Base-by-base conservation (phyloP, 2,797 vertebrate genomes). In the Lagorchestes hirsutus region DNA sequence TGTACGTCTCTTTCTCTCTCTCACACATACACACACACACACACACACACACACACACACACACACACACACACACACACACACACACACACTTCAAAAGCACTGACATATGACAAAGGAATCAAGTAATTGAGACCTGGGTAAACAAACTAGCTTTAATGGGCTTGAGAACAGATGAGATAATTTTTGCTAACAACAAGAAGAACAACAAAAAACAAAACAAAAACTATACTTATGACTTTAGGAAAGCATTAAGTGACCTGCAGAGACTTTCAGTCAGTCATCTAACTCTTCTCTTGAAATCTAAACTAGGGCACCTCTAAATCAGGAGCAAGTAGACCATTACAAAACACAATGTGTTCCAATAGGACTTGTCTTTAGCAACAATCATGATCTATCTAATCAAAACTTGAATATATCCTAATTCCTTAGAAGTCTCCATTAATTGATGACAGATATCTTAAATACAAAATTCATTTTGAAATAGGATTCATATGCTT, bases 21-120 rank as follows among this genome's bases (percentile, higher is more conserved):
- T 13, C 54, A 29, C 56, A 46, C 46, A 46, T 3, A 46, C 46
- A 54, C 54, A 54, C 9, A 10, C 54, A 54, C 54, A 54, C 54
- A 54, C 54, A 46, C 46, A 46, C 46, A 46, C 46, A 54, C 54
- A 54, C 9, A 10, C 54, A 54, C 54, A 54, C 54, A 54, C 54
- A 54, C 54, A 54, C 54, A 54, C 54, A 54, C 54, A 54, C 55
- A 55, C 55, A 55, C 55, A 55, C 55, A 56, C 92, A 91, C 31
- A 34, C 56, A 90, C 67, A n/a, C 13, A 40, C 14, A 82, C 1
- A n/a, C 34, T 67, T 67, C 34, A 67, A 67, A 67, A 55, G 55
- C 54, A 92, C 55, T 92, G 59, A 40, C 24, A 92, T 92, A 92
- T 50, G 62, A n/a, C 55, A 96, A 91, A 6, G 54, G 87, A 55